phyloP scores from a whole-genome alignment of 2,888 invertebrate genomes.

The Lucinisca nassula region DNA sequence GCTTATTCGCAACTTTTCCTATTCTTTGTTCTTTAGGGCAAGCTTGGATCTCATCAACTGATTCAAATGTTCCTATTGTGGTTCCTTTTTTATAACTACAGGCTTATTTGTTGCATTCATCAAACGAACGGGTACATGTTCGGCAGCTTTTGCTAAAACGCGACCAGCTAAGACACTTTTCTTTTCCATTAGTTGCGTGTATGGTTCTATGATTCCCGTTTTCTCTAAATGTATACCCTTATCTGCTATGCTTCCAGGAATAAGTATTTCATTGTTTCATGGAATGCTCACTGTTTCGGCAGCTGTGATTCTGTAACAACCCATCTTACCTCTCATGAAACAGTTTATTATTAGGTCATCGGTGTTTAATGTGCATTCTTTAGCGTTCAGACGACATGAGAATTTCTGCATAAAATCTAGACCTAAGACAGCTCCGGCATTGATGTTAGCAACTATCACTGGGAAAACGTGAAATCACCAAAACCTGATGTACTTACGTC shows the following conservation, averaged over 20 bases:
- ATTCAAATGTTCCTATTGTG: not conserved
- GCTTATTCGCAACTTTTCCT: not conserved
- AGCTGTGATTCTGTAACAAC: not conserved
- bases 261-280: not conserved
- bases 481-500: not conserved
- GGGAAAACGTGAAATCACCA: not conserved
- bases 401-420: slow-evolving; percentile 1
- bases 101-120: not conserved
- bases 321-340: not conserved
- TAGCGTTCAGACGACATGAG: not conserved
- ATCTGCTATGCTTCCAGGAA: not conserved
- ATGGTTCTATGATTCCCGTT: not conserved
- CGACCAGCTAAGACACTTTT: not conserved
- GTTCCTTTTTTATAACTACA: not conserved
- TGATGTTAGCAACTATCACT: not conserved
- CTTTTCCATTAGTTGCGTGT: not conserved
- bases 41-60: not conserved
- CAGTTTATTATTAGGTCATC: not conserved
- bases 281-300: not conserved
- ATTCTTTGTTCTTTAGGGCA: not conserved
- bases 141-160: not conserved
- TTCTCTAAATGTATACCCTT: not conserved
- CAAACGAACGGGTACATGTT: not conserved
- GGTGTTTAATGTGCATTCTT: not conserved
- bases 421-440: not conserved